Evolutionary conservation across 1,140 invertebrate genomes (phyloP), one percentile per base, ranked within the genome.

Genomic region (Homarus americanus): DNA sequence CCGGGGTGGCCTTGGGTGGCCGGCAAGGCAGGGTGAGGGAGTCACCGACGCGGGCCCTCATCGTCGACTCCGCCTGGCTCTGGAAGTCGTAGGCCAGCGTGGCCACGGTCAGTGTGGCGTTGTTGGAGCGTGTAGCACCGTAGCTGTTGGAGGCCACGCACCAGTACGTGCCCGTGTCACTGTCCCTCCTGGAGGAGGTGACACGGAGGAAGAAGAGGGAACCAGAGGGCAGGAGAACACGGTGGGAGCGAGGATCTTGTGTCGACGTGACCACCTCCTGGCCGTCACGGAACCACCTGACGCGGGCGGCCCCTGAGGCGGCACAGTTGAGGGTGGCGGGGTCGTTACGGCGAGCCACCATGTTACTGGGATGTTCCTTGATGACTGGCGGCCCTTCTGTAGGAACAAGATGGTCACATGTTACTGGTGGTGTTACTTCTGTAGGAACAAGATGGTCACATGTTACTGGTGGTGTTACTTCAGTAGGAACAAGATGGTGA

Each of bases 291-390:
- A 86, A 86, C 84, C 84, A 86, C 84, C 44, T 86, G 84, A 86
- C 78, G 41, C 73, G 72, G 5, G 86, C 36, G 53, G 49, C 86
- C 36, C 20, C 75, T 3, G 75, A 88, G 41, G 84, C 41, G 36
- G 76, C 86, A 49, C 86, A 88, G 86, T 88, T 88, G 40, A 88
- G 86, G 24, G 86, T 88, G 36, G 40, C 78, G 20, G 86, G 86
- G n/a, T 80, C 86, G 34, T 88, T 88, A 20, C 86, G 86, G 41
- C 72, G 75, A 28, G 34, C 78, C n/a, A 88, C 76, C 53, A 88
- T 53, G 34, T 73, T 87, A 73, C 72, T 87, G 63, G 84, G 84
- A n/a, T 87, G 84, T 20, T 87, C 84, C 84, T 76, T 75, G 28
- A 87, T 44, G 1, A 87, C 72, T 1, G 84, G 84, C 28, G 73